Conservation (phyloP, 2,888 invertebrate species). For the Fragum sueziense region DNA sequence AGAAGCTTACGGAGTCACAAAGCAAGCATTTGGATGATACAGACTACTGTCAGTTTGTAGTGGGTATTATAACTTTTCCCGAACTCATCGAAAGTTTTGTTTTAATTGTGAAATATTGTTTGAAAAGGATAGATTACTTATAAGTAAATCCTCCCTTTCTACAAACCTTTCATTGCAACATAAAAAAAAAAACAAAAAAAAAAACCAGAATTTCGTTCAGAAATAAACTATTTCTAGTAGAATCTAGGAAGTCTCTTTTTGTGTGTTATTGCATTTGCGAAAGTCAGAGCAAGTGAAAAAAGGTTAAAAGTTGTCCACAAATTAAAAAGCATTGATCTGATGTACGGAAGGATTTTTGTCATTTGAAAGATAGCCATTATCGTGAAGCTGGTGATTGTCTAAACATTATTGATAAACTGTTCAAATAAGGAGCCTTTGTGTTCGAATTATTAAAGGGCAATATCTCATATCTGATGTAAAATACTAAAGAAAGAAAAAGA, state of each 20-base stretch:
- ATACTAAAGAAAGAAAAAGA: neutral
- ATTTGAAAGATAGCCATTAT: constrained; percentile 40
- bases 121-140: neutral
- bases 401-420: constrained; percentile 43
- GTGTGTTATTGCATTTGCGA: no score
- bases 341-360: neutral
- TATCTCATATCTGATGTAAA: neutral
- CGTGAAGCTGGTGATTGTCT: constrained; percentile 28
- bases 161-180: no score
- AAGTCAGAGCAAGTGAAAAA: neutral
- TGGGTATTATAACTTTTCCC: neutral
- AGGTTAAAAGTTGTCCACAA: constrained; percentile 13
- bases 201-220: no score
- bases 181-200: no score
- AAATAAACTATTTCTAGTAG: no score
- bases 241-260: no score
- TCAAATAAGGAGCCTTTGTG: constrained; percentile 24
- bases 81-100: neutral
- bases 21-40: constrained; percentile 40
- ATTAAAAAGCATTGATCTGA: constrained; percentile 30
- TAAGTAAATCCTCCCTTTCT: no score
- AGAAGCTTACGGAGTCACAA: constrained; percentile 25
- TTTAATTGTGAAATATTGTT: neutral
- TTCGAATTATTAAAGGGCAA: neutral
- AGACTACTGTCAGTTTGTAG: constrained; percentile 35